Conservation (phyloP, 1,140 invertebrate species). For the Drosophila kanapiae region DNA sequence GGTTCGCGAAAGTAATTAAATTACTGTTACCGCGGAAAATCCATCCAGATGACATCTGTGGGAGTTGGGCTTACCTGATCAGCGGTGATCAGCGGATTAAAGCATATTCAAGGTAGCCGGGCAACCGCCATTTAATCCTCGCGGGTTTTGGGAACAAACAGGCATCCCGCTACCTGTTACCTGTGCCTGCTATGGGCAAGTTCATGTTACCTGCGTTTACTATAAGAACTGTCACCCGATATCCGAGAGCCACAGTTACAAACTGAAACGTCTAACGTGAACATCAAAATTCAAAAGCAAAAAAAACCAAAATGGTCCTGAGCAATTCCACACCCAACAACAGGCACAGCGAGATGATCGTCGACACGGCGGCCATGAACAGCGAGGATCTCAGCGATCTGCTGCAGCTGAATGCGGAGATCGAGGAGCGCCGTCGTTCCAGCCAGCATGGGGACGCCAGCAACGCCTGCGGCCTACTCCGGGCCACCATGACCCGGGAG, state of each 20-base stretch:
- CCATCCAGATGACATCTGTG: conserved; percentile 22
- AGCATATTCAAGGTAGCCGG: neutral
- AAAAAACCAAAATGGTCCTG: conserved; percentile 60
- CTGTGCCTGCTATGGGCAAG: neutral
- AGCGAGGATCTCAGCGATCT: conserved; percentile 62
- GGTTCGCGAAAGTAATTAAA: conserved; percentile 46
- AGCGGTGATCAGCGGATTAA: conserved; percentile 43
- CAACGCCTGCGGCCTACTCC: conserved; percentile 46
- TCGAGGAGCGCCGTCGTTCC: conserved; percentile 60
- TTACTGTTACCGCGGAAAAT: conserved; percentile 43
- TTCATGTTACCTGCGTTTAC: conserved; percentile 30
- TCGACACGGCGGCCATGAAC: conserved; percentile 71
- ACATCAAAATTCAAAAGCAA: conserved; percentile 34
- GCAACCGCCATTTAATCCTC: conserved; percentile 21
- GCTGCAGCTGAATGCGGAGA: conserved; percentile 66
- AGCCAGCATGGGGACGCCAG: conserved; percentile 25
- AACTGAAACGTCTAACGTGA: conserved; percentile 73
- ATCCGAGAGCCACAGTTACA: conserved; percentile 53
- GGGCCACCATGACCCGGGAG: conserved; percentile 75
- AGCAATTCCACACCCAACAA: conserved; percentile 68
- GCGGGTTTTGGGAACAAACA: neutral
- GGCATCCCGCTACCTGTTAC: neutral
- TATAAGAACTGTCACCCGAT: conserved; percentile 29
- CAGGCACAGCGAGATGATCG: conserved; percentile 57
- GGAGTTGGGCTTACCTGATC: conserved; percentile 33